These are phyloP conservation scores for Grammomys surdaster DNA, from an alignment of 2,113 vertebrate genomes.

Conservation along the genomic window DNA sequence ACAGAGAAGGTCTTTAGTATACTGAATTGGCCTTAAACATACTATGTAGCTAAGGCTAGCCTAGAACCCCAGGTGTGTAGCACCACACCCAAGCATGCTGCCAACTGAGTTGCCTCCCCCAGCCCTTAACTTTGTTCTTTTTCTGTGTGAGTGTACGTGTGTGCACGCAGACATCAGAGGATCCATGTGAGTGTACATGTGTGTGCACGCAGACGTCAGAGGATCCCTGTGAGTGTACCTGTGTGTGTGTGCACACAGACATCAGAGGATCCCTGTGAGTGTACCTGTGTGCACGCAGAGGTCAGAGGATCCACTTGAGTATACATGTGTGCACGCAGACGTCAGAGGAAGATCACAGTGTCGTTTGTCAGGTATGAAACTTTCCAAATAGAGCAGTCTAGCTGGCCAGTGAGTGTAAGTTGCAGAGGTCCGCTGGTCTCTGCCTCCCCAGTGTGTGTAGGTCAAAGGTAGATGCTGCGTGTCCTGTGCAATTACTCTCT, in stretches of 20 bases:
- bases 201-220: background rate
- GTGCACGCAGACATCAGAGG: background rate
- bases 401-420: background rate
- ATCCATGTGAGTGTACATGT: fast-evolving
- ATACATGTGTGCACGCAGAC: too few relatives aligned
- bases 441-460: background rate
- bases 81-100: background rate
- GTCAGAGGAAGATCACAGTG: background rate
- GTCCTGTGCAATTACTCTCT: background rate
- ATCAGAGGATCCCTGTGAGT: background rate
- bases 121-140: too few relatives aligned
- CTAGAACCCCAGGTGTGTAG: background rate
- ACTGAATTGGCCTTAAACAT: background rate
- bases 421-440: background rate
- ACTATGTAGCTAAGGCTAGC: background rate
- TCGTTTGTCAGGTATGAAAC: background rate
- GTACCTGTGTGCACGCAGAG: fast-evolving
- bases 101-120: background rate
- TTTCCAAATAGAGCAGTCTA: background rate
- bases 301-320: background rate
- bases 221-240: background rate
- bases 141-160: background rate
- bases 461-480: background rate
- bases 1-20: background rate
- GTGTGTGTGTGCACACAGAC: too few relatives aligned